A percentile compares a stretch with the other conserved stretches of the same genome.
Evolutionary conservation across 1,140 invertebrate species (phyloP).

Genomic region (Bombus waltoni): DNA sequence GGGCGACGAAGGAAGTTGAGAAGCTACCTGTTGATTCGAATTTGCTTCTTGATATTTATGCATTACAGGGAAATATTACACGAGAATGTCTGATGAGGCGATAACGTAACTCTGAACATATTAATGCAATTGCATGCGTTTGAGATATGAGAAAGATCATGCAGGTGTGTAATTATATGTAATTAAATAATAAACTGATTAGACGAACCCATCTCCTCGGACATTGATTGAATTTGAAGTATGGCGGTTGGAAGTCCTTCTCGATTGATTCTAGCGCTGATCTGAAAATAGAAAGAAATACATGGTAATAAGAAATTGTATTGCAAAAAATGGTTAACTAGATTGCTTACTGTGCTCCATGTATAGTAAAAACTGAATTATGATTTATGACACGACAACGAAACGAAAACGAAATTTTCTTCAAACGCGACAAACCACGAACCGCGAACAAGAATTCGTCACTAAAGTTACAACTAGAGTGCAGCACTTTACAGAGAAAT

Average conservation of each 20-base stretch:
- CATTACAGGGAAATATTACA: slow-evolving; percentile 32
- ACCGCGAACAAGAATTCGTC: background rate
- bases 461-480: background rate
- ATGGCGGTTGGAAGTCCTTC: background rate
- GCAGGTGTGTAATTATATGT: slow-evolving; percentile 1
- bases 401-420: slow-evolving; percentile 18
- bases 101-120: slow-evolving; percentile 14
- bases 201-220: background rate
- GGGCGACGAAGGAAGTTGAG: slow-evolving; percentile 19
- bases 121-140: background rate
- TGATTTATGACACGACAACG: background rate
- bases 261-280: background rate
- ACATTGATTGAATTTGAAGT: background rate
- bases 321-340: background rate
- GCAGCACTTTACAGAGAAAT: slow-evolving; percentile 22
- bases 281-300: slow-evolving; percentile 10
- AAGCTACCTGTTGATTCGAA: slow-evolving; percentile 62
- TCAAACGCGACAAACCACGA: background rate
- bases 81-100: background rate
- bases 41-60: slow-evolving; percentile 52
- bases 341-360: background rate
- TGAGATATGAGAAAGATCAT: background rate
- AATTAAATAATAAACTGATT: slow-evolving; percentile 26
- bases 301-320: background rate
- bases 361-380: background rate